These are phyloP conservation scores for Ceramica pisi DNA, from an alignment of 2,888 invertebrate species.

Conservation along the genomic window DNA sequence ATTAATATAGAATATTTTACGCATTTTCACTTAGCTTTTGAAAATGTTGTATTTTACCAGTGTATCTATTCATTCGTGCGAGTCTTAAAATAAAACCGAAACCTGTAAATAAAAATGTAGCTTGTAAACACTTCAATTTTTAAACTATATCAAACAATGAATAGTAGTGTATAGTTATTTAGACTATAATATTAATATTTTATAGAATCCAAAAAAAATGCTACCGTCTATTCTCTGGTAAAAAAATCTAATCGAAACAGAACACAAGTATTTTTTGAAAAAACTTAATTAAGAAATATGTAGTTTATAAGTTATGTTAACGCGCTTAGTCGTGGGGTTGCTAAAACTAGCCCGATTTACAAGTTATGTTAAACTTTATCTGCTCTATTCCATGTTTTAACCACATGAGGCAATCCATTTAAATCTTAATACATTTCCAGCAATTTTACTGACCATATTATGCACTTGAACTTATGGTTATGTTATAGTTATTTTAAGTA, in stretches of 20 bases:
- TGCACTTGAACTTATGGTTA: conserved; percentile 1
- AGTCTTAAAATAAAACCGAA: neutral
- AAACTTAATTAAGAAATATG: neutral
- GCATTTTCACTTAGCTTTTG: conserved; percentile 28
- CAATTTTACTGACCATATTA: conserved; percentile 3
- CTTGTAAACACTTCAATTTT: neutral
- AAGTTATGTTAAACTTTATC: conserved; percentile 7
- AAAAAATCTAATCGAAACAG: conserved; percentile 10
- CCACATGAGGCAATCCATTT: conserved; percentile 1
- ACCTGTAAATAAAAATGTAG: conserved; percentile 21
- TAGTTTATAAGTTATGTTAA: conserved; percentile 28
- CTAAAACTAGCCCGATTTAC: neutral
- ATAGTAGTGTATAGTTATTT: neutral
- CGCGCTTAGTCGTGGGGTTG: too few relatives aligned
- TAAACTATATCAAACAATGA: conserved; percentile 1
- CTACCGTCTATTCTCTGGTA: neutral
- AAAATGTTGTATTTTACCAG: conserved; percentile 25
- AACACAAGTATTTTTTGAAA: conserved; percentile 7
- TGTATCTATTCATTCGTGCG: conserved; percentile 21
- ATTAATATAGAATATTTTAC: conserved; percentile 14
- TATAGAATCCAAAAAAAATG: neutral
- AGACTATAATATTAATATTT: neutral
- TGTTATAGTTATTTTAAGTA: conserved; percentile 22
- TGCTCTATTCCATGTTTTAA: conserved; percentile 4
- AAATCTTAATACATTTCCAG: conserved; percentile 24